Conservation (phyloP, 35 echinoderm and acorn worm species). For the Heliocidaris erythrogramma region DNA sequence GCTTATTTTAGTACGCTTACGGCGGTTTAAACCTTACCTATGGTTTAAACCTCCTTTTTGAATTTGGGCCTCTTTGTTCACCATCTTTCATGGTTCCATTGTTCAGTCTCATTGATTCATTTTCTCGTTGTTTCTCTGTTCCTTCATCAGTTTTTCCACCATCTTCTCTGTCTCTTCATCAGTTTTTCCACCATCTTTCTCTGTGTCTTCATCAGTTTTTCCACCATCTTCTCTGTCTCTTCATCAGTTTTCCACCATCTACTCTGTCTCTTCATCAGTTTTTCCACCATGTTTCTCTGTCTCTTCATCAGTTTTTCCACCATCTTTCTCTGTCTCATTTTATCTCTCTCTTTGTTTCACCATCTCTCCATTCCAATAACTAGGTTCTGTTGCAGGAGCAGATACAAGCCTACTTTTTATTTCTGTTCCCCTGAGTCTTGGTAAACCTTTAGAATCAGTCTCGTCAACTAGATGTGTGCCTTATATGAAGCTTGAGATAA, state of each 20-base stretch:
- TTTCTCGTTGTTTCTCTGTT: neutral
- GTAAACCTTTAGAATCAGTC: neutral
- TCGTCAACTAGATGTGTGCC: neutral
- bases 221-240: neutral
- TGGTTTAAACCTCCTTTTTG: too few species aligned
- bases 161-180: too few species aligned
- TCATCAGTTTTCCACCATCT: neutral
- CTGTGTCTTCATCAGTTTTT: neutral
- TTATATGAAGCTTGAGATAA: neutral
- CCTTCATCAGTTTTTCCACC: too few species aligned
- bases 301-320: neutral
- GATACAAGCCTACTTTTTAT: slow-evolving; percentile 1
- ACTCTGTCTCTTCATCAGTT: neutral
- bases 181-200: too few species aligned
- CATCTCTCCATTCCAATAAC: neutral
- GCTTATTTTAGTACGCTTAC: too few species aligned
- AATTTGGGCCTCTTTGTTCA: too few species aligned
- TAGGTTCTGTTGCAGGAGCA: neutral
- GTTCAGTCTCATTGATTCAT: neutral
- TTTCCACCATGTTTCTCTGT: neutral
- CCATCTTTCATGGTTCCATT: neutral
- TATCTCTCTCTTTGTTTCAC: neutral
- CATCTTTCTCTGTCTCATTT: neutral
- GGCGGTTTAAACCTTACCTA: too few species aligned
- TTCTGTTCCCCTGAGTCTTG: slow-evolving; percentile 7